Evolutionary conservation across 1,140 invertebrate genomes (phyloP), one percentile per base, ranked within the genome.

Genomic region (Drosophila jambulina): DNA sequence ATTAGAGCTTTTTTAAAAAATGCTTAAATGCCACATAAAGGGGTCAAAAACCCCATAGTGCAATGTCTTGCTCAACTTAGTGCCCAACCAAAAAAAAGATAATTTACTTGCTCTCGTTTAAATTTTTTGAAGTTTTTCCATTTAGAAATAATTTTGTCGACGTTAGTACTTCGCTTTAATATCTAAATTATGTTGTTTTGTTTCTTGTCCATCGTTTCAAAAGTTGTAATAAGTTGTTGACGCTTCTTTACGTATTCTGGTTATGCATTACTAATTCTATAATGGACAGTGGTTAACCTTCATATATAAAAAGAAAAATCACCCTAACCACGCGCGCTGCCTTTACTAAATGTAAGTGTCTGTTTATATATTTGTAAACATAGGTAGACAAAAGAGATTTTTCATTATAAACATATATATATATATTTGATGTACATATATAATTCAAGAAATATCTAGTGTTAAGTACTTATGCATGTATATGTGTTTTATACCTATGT

Each of bases 201-300:
- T 57, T 62, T 56, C 32, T 3, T 12, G 6, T 21, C 23, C 32
- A 29, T 27, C 13, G 60, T 62, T 62, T n/a, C 60, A 8, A 0
- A 21, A n/a, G 15, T 15, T 2, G 15, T 4, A 1, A 38, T 38
- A 12, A 29, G 10, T 27, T 21, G 8, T 57, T 57, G 32, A 8
- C n/a, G 17, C 10, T 23, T 36, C 49, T 38, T 23, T 9, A 27
- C 49, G 27, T 17, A 12, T 2, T 17, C 13, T 29, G 51, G 29
- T 62, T 62, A 62, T 34, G 60, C 49, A 67, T 60, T 46, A 67
- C 63, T 21, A 61, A 36, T 62, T 62, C 42, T 62, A 61, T 38
- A 36, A 67, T 62, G 32, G 42, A 48, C 57, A 29, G 63, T 34
- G 32, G 57, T 23, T 64, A 64, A 58, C 62, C 62, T 64, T 61